A percentile compares a stretch with the other conserved stretches of the same genome.
Evolutionary conservation across 2,797 vertebrate species (phyloP).

Genomic region (Sphaeramia orbicularis): DNA sequence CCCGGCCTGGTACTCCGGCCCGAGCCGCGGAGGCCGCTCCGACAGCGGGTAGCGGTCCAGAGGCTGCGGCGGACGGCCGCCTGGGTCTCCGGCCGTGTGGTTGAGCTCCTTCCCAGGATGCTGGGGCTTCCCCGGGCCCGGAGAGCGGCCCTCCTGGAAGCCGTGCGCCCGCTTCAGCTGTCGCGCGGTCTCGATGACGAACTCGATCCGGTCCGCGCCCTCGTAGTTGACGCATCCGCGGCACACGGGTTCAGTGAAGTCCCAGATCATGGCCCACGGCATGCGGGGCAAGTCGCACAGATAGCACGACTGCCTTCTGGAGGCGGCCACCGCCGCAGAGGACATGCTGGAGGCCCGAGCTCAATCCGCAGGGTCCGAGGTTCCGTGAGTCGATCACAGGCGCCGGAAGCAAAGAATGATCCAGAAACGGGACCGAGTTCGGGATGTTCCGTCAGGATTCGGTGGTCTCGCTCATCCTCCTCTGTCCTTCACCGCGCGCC

Average conservation of each 20-base stretch:
- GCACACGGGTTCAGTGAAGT: conserved; percentile 94
- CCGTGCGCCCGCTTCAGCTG: conserved; percentile 94
- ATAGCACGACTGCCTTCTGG: conserved; percentile 94
- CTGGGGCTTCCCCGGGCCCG: conserved; percentile 86
- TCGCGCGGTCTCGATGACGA: conserved; percentile 93
- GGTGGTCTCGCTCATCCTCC: conserved; percentile 66
- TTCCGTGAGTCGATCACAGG: too few species aligned
- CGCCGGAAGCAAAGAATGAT: too few species aligned
- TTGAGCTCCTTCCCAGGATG: conserved; percentile 85
- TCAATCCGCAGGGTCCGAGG: too few species aligned
- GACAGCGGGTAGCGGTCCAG: conserved; percentile 92
- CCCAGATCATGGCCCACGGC: conserved; percentile 97
- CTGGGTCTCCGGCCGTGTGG: conserved; percentile 84
- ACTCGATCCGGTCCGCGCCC: conserved; percentile 93
- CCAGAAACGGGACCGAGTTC: too few species aligned
- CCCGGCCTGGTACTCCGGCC: conserved; percentile 84
- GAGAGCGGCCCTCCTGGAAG: conserved; percentile 90
- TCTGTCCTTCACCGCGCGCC: conserved; percentile 72
- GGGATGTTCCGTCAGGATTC: conserved; percentile 53
- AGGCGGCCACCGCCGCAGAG: conserved; percentile 93
- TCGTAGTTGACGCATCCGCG: conserved; percentile 95
- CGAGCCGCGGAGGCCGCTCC: conserved; percentile 88
- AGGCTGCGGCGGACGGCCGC: conserved; percentile 87
- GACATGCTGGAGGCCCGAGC: conserved; percentile 80
- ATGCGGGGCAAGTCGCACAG: conserved; percentile 94